These are phyloP conservation scores for Argopecten irradians DNA, from an alignment of 1,140 invertebrate genomes.

Conservation along the genomic window DNA sequence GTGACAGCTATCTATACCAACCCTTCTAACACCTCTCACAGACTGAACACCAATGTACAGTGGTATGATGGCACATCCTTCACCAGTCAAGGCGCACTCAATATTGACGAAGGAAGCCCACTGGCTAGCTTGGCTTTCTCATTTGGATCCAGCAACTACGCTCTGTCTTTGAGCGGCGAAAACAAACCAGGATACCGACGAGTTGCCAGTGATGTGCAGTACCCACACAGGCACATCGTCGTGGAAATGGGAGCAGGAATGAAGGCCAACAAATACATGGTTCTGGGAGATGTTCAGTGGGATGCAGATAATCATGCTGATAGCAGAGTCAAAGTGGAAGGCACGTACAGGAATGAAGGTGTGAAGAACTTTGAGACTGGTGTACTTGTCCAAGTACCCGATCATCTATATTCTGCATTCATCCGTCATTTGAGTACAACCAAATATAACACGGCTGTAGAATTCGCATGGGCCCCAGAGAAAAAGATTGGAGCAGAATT, in stretches of 20 bases:
- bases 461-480: constrained; percentile 58
- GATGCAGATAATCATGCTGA: constrained; percentile 54
- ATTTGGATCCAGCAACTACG: background rate
- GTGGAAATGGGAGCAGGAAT: constrained; percentile 44
- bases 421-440: constrained; percentile 45
- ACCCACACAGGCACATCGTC: constrained; percentile 47
- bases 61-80: background rate
- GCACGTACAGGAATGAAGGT: constrained; percentile 35
- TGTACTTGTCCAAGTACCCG: constrained; percentile 40
- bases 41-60: background rate
- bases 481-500: constrained; percentile 52
- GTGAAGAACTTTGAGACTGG: constrained; percentile 38
- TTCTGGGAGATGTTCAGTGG: constrained; percentile 59
- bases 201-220: constrained; percentile 38
- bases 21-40: background rate
- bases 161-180: background rate
- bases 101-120: background rate
- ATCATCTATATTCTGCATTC: constrained; percentile 39
- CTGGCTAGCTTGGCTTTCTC: background rate
- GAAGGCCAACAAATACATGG: constrained; percentile 40
- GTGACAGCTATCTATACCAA: background rate
- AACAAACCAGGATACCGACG: constrained; percentile 25
- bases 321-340: constrained; percentile 43
- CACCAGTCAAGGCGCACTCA: background rate
- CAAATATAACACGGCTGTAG: constrained; percentile 39